Base-by-base conservation (phyloP, 2,888 invertebrate species). In the Baronia brevicornis region DNA sequence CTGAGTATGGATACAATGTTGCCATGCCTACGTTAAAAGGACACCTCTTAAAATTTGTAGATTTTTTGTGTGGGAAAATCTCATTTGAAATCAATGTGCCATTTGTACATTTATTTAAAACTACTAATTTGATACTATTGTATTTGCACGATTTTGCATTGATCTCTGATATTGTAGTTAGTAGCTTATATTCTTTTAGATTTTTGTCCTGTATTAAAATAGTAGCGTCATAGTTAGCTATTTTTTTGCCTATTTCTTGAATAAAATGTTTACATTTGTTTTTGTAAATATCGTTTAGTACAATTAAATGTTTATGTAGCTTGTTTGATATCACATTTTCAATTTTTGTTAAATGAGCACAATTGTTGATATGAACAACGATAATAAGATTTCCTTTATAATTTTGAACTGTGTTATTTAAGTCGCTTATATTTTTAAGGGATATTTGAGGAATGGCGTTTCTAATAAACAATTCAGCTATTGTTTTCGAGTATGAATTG, bases 11-110 rank as follows among this genome's bases (percentile, higher is more conserved):
- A 36, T 47, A 66, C 2, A 64, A 14, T 2, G 52, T 34, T 5
- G 59, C 57, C 41, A 78, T 54, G 0, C 75, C 75, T 1, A 70
- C 51, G 40, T 49, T 67, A 2, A 75, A 43, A 1, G 64, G 55
- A 39, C 79, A 78, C 35, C 52, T 51, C 33, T 66, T 67, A n/a
- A 66, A 48, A 47, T 77, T 54, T 0, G 12, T 41, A 0, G 48
- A 51, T 17, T 44, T 48, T 50, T 67, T 69, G 1, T 38, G 27
- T 1, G 68, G 66, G 45, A 70, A 73, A 1, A 49, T 31, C 1
- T 35, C 28, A 1, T 38, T 34, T 1, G 33, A 43, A 12, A 38
- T n/a, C 10, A 66, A 19, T 3, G 12, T 28, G 1, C 63, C 64
- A 33, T 58, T 51, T 1, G 26, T 5, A 39, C 73, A 75, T 6